Percentiles rank a stretch among this genome's conserved stretches.
These are phyloP conservation scores for Leguminivora glycinivorella DNA, from an alignment of 1,140 invertebrate genomes.

Conservation along the genomic window DNA sequence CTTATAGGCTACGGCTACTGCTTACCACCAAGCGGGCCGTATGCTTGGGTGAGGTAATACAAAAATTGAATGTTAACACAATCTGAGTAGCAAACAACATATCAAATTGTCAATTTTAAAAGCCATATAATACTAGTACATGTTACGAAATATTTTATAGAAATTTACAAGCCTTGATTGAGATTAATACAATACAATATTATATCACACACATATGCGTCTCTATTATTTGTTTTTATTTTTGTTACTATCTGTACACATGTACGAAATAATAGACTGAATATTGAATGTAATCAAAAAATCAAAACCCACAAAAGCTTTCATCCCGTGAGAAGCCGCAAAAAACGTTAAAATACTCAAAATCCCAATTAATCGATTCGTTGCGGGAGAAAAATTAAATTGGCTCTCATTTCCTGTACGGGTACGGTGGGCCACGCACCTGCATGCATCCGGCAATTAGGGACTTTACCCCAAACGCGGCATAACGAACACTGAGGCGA, in stretches of 20 bases:
- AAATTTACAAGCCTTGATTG: not conserved
- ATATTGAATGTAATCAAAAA: conserved; percentile 8
- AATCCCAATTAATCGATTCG: conserved; percentile 27
- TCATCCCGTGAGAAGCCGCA: conserved; percentile 19
- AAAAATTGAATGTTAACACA: too few species aligned
- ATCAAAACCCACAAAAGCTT: not conserved
- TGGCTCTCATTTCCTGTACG: conserved; percentile 23
- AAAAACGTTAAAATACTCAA: conserved; percentile 14
- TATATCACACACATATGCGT: not conserved
- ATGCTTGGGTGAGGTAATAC: too few species aligned
- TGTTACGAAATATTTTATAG: not conserved
- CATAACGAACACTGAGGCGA: not conserved
- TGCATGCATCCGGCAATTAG: conserved; percentile 26
- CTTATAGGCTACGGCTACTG: too few species aligned
- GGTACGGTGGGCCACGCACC: conserved; percentile 20
- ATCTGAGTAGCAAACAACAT: too few species aligned
- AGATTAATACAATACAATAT: not conserved
- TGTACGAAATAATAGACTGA: not conserved
- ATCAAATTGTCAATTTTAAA: too few species aligned
- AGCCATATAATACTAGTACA: not conserved
- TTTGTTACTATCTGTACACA: not conserved
- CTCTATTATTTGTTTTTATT: not conserved
- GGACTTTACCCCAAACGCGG: conserved; percentile 7
- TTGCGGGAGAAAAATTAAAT: conserved; percentile 28
- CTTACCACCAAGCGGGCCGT: too few species aligned